Evolutionary conservation across 2,888 invertebrate genomes (phyloP).

Genomic region (Resseliella maxima): DNA sequence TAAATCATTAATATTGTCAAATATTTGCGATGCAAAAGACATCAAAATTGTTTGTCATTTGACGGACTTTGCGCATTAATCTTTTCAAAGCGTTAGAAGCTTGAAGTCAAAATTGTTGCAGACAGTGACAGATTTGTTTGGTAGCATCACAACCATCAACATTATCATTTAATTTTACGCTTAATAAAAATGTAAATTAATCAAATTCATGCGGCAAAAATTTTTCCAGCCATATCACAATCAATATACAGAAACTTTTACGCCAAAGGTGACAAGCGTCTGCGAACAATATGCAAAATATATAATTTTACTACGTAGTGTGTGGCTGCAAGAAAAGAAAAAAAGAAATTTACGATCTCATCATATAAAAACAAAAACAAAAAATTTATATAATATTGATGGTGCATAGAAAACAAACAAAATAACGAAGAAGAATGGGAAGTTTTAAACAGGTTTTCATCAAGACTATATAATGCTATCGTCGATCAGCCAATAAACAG

Average conservation of each 20-base stretch:
- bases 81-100: background rate
- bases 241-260: background rate
- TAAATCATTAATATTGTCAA: background rate
- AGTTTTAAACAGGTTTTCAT: background rate
- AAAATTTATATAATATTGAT: background rate
- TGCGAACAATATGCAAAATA: background rate
- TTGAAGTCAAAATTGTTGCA: background rate
- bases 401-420: background rate
- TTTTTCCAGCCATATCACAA: background rate
- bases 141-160: no score
- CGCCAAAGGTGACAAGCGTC: constrained; percentile 29
- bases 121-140: background rate
- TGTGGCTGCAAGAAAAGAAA: no score
- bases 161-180: constrained; percentile 15
- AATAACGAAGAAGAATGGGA: background rate
- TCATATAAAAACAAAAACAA: background rate
- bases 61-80: constrained; percentile 21
- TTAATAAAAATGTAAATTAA: constrained; percentile 47
- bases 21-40: background rate
- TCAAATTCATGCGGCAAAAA: background rate
- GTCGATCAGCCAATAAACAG: background rate
- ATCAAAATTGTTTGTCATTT: background rate
- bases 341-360: background rate
- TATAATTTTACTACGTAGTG: no score
- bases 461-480: background rate